Base-by-base conservation (phyloP, 2,797 vertebrate genomes). In the Clarias fuscus region DNA sequence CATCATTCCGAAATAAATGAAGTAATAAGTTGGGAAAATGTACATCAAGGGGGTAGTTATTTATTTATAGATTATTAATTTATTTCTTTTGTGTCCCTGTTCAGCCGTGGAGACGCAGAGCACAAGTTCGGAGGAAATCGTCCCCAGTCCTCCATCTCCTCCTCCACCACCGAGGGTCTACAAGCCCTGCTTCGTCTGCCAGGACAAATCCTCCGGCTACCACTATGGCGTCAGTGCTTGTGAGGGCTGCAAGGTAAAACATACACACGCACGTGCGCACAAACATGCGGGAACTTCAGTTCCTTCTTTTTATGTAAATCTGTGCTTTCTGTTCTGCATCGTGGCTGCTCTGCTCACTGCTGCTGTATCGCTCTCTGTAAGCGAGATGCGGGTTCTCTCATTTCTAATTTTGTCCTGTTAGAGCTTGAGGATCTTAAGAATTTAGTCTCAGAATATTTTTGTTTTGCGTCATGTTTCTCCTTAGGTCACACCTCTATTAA, bases 181-280 rank as follows among this genome's bases (percentile, higher is more conserved):
- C 93, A 97, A 97, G 90, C 96, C 96, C 75, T 97, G 96, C 91
- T 97, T 97, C 81, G 96, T 97, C 90, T 97, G 96, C 91, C 96
- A 97, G 91, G 96, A 97, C 94, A 97, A 97, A 83, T 96, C 96
- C 84, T 97, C 96, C 0, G 96, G 96, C 83, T 97, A 97, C 93
- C 96, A 97, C 95, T 97, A 97, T 88, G 96, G 96, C 75, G 96
- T 97, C 92, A 97, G 96, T 88, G 96, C 96, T 93, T 97, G 96
- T 43, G 96, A 97, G 86, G 96, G 96, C 37, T 90, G 90, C 85
- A 90, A 90, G 90, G 90, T 90, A 87, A 88, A 83, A 73, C 30
- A 59, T 14, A 33, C 30, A 56, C 24, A 59, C 10, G 37, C 84
- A 58, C 24, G 22, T 24, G 20, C 73, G 22, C 61, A 30, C n/a